Conservation (phyloP, 2,797 vertebrate genomes). For the Sarcoramphus papa region DNA sequence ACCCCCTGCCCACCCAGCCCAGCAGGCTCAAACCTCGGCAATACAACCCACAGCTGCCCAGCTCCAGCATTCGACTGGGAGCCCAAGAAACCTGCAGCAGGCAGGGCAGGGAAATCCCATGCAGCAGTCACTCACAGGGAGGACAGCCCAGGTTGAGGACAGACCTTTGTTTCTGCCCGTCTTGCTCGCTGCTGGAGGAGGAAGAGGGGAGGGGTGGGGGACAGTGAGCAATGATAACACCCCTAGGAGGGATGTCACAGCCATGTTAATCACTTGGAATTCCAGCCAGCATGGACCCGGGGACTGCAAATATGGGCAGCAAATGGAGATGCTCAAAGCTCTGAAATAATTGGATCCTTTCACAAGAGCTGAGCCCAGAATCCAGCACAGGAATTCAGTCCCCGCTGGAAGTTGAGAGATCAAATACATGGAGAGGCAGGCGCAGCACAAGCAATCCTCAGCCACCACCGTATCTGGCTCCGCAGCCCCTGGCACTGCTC, state of each 20-base stretch:
- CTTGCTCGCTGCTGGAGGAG: neutral
- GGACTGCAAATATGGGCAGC: neutral
- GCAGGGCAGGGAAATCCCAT: neutral
- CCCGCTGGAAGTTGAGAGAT: neutral
- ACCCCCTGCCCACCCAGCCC: neutral
- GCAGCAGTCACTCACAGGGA: neutral
- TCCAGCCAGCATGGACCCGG: neutral
- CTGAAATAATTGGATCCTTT: neutral
- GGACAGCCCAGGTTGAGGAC: neutral
- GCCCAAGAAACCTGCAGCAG: neutral
- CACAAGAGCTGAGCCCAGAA: neutral
- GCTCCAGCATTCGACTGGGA: neutral
- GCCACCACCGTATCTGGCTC: neutral
- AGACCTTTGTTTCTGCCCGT: neutral
- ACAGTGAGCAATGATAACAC: neutral
- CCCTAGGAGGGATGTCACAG: neutral
- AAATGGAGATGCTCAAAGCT: neutral
- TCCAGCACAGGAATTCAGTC: neutral
- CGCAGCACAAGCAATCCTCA: neutral
- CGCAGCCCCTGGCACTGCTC: neutral
- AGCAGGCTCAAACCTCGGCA: neutral
- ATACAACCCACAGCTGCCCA: neutral
- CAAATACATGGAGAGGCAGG: neutral
- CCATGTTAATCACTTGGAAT: neutral
- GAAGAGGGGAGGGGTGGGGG: neutral